Conservation (phyloP, 2,113 vertebrate genomes). For the Taxidea taxus region DNA sequence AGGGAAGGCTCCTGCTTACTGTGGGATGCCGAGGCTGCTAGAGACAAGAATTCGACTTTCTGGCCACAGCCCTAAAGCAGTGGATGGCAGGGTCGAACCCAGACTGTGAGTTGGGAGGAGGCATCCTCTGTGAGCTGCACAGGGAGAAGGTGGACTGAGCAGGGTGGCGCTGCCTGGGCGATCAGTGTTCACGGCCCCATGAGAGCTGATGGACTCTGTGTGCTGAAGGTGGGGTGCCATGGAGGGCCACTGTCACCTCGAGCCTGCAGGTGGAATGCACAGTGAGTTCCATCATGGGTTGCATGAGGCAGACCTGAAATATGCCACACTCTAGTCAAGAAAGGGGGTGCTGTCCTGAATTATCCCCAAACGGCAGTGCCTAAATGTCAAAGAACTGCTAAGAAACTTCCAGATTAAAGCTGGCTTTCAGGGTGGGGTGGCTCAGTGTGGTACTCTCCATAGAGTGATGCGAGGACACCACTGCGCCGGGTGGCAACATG, state of each 20-base stretch:
- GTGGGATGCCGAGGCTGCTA: background rate
- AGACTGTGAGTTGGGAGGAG: background rate
- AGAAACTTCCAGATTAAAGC: background rate
- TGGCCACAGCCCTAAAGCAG: background rate
- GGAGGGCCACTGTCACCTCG: fast-evolving
- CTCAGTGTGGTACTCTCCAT: background rate
- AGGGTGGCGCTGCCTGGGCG: background rate
- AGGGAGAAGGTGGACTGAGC: background rate
- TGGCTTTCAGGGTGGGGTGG: background rate
- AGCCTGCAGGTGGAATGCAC: background rate
- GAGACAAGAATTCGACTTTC: background rate
- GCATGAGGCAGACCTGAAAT: background rate
- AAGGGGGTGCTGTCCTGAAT: background rate
- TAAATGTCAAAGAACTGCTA: background rate
- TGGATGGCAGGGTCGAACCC: background rate
- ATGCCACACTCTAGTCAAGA: background rate
- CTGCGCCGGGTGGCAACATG: background rate
- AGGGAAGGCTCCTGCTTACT: background rate
- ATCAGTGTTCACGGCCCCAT: background rate
- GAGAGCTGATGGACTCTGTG: background rate
- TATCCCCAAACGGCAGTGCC: background rate
- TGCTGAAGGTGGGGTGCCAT: background rate
- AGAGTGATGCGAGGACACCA: background rate
- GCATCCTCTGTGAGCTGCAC: background rate
- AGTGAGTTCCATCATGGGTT: background rate